Conservation (phyloP, 2,888 invertebrate genomes). For the Latheticus oryzae region DNA sequence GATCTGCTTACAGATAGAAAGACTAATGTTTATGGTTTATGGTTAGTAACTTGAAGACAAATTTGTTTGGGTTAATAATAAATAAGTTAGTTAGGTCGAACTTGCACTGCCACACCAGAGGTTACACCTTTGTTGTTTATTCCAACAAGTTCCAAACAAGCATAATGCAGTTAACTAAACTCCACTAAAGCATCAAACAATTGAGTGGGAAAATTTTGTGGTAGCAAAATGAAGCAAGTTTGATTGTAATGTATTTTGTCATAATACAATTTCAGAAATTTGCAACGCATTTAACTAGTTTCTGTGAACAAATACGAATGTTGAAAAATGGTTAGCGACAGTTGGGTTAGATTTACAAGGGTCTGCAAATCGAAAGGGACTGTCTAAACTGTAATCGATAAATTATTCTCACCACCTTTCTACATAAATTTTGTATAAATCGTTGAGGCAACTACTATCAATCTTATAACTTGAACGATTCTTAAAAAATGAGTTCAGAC, state of each 20-base stretch:
- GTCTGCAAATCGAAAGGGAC: constrained; percentile 17
- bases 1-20: too few species aligned
- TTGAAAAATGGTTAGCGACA: constrained; percentile 28
- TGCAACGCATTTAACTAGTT: constrained; percentile 4
- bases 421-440: constrained; percentile 29
- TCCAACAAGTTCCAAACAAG: constrained; percentile 6
- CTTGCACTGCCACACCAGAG: background rate
- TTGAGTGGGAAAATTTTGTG: constrained; percentile 4
- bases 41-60: too few species aligned
- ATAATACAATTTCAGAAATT: constrained; percentile 6
- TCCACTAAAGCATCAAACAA: constrained; percentile 4
- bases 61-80: too few species aligned
- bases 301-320: constrained; percentile 2
- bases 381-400: constrained; percentile 22
- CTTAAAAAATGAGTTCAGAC: constrained; percentile 32
- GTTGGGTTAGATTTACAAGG: constrained; percentile 23
- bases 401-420: constrained; percentile 28
- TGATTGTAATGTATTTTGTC: constrained; percentile 10
- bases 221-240: constrained; percentile 7
- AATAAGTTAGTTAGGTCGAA: constrained; percentile 12
- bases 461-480: constrained; percentile 18
- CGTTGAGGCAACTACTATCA: constrained; percentile 26
- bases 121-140: constrained; percentile 17
- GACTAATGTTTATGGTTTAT: too few species aligned
- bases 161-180: constrained; percentile 12